Percentiles rank a stretch among this genome's conserved stretches.
These are phyloP conservation scores for Blastobasis adustella DNA, from an alignment of 2,888 invertebrate species.

Conservation along the genomic window DNA sequence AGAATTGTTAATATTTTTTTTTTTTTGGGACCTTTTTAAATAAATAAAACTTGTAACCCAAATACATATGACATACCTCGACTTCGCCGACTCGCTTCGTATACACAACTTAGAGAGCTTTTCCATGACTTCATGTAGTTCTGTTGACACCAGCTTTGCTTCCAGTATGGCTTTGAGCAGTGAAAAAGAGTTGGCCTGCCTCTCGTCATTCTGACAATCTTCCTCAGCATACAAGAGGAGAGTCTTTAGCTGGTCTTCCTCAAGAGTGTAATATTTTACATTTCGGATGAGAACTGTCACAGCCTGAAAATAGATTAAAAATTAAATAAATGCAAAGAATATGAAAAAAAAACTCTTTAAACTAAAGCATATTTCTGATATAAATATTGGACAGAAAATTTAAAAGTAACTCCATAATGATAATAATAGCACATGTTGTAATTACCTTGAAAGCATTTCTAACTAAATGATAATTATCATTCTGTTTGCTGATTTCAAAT, in stretches of 20 bases:
- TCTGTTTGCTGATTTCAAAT: slow-evolving; percentile 86
- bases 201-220: slow-evolving; percentile 88
- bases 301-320: slow-evolving; percentile 62
- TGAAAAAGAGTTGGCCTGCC: slow-evolving; percentile 91
- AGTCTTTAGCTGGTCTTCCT: slow-evolving; percentile 84
- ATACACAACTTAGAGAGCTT: slow-evolving; percentile 87
- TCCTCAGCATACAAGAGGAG: slow-evolving; percentile 91
- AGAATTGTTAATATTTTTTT: too few species aligned
- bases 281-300: slow-evolving; percentile 88
- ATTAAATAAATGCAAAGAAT: background rate
- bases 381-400: too few species aligned
- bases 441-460: slow-evolving; percentile 90
- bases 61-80: slow-evolving; percentile 37
- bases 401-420: too few species aligned
- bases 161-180: slow-evolving; percentile 89
- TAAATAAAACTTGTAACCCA: too few species aligned
- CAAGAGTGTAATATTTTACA: slow-evolving; percentile 81
- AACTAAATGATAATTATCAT: slow-evolving; percentile 92
- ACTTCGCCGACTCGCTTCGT: slow-evolving; percentile 78
- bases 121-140: slow-evolving; percentile 87
- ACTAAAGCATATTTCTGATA: too few species aligned
- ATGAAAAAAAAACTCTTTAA: background rate
- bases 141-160: slow-evolving; percentile 81
- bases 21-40: too few species aligned
- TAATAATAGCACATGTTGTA: too few species aligned